Percentiles rank a stretch among this genome's conserved stretches.
phyloP scores from a whole-genome alignment of 2,888 invertebrate genomes.

The Torymus auratus region DNA sequence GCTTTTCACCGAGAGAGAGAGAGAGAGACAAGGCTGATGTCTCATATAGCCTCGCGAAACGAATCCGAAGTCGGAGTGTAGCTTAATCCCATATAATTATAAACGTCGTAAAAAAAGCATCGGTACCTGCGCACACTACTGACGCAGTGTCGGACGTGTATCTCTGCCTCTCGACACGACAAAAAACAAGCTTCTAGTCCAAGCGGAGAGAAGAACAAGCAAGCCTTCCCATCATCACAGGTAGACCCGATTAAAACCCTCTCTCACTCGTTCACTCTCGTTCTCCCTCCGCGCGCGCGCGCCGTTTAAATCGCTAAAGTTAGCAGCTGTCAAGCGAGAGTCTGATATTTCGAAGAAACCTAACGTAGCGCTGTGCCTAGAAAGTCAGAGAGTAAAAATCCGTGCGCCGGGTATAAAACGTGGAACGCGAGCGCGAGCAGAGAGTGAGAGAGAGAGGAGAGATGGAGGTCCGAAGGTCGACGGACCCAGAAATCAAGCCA shows the following conservation, averaged over 20 bases:
- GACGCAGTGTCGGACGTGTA: too few species aligned
- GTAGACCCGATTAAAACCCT: slow-evolving; percentile 54
- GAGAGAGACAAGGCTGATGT: too few species aligned
- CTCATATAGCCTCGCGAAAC: too few species aligned
- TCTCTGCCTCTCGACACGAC: too few species aligned
- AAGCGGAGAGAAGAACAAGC: not conserved
- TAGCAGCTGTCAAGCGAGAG: slow-evolving; percentile 57
- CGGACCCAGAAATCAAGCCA: slow-evolving; percentile 47
- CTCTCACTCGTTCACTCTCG: slow-evolving; percentile 15
- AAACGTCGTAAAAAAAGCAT: too few species aligned
- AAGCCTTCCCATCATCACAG: slow-evolving; percentile 31
- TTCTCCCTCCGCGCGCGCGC: not conserved
- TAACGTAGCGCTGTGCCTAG: slow-evolving; percentile 25
- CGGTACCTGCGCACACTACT: too few species aligned
- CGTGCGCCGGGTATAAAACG: slow-evolving; percentile 4
- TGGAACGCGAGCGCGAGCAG: not conserved
- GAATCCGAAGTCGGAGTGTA: too few species aligned
- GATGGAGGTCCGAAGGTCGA: slow-evolving; percentile 55
- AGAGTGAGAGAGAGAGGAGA: not conserved
- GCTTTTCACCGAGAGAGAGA: too few species aligned
- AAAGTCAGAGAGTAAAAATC: slow-evolving; percentile 53
- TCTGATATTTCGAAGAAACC: slow-evolving; percentile 46
- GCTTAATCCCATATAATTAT: too few species aligned
- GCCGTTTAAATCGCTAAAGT: slow-evolving; percentile 55
- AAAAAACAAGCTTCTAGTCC: too few species aligned